Evolutionary conservation across 2,113 vertebrate genomes (phyloP).

Genomic region (Oreochromis aureus): DNA sequence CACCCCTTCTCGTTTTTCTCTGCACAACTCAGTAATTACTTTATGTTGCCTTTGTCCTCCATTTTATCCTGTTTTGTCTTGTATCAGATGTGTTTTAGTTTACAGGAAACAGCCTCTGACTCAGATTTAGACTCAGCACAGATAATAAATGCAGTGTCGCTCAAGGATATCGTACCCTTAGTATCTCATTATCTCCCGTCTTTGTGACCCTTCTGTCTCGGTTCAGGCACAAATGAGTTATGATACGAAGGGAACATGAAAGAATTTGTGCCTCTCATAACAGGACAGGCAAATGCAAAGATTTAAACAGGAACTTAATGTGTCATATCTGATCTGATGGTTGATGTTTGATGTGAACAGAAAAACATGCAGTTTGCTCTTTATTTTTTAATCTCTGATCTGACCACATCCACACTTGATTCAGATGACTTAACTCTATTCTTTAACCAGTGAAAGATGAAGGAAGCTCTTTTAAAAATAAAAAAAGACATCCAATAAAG

Average conservation of each 20-base stretch:
- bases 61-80: conserved; percentile 17
- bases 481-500: rapidly evolving
- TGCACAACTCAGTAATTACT: not conserved
- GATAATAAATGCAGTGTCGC: not conserved
- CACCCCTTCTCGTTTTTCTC: not conserved
- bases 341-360: not conserved
- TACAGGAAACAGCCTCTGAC: conserved; percentile 13
- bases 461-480: not conserved
- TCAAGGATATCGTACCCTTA: not conserved
- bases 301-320: not conserved
- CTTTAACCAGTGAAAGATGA: not conserved
- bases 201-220: not conserved
- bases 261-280: not conserved
- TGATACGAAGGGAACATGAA: not conserved
- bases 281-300: not conserved
- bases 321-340: not conserved
- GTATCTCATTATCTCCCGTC: not conserved
- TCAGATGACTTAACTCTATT: not conserved
- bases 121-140: not conserved
- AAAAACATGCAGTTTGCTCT: not conserved
- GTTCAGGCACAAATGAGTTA: not conserved
- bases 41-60: not conserved
- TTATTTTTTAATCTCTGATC: not conserved
- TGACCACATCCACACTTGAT: not conserved
- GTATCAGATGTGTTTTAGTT: not conserved